Evolutionary conservation across 2,113 vertebrate genomes (phyloP).

Genomic region (Prionailurus bengalensis): DNA sequence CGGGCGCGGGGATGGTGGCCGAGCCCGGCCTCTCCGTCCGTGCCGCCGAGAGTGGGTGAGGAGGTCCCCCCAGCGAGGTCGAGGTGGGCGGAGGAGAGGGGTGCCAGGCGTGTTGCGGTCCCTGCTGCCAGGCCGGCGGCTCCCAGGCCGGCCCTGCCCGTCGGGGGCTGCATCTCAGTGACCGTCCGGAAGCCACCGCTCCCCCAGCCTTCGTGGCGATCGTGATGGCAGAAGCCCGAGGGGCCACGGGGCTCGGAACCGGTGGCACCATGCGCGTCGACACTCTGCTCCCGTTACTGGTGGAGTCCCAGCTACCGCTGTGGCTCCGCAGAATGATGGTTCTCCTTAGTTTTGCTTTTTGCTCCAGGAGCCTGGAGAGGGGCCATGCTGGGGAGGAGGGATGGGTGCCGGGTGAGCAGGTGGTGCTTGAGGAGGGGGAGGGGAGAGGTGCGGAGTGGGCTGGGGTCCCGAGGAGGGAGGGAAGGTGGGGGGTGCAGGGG

Average conservation of each 20-base stretch:
- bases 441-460: background rate
- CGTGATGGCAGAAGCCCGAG: background rate
- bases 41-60: background rate
- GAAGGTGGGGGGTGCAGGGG: too few relatives aligned
- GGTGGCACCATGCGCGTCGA: background rate
- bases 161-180: background rate
- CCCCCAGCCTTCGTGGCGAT: background rate
- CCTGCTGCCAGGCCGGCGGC: background rate
- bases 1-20: too few relatives aligned
- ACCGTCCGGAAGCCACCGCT: background rate
- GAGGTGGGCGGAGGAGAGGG: background rate
- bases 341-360: background rate
- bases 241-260: background rate
- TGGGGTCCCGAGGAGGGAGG: too few relatives aligned
- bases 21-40: background rate
- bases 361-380: background rate
- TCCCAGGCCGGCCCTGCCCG: background rate
- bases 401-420: background rate
- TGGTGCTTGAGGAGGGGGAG: background rate
- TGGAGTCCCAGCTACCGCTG: background rate
- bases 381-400: background rate
- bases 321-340: slow-evolving; percentile 66
- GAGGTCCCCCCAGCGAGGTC: background rate
- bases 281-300: background rate
- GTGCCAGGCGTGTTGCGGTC: too few relatives aligned